phyloP scores from a whole-genome alignment of 2,888 invertebrate genomes.

The Antheraea assamensis region DNA sequence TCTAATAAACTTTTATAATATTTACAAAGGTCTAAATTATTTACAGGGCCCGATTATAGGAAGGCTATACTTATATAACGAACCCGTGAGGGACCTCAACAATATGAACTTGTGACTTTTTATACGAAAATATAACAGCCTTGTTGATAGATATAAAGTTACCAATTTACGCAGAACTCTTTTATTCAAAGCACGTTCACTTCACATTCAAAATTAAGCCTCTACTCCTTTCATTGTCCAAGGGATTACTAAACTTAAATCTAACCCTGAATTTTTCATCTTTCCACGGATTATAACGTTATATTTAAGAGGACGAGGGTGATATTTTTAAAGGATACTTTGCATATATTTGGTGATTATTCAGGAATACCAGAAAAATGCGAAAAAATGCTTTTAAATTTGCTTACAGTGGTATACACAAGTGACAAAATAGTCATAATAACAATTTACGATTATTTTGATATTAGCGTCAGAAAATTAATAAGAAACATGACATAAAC shows the following conservation, averaged over 20 bases:
- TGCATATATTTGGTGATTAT: too few relatives aligned
- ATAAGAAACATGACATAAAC: too few relatives aligned
- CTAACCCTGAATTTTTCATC: neutral
- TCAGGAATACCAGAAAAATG: neutral
- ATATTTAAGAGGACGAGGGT: neutral
- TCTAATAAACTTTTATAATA: neutral
- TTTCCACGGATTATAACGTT: neutral
- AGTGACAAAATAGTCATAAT: neutral
- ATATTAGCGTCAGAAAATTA: neutral
- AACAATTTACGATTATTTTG: neutral
- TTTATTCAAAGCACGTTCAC: too few relatives aligned
- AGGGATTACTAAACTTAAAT: neutral
- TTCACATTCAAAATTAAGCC: too few relatives aligned
- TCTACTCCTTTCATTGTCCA: too few relatives aligned
- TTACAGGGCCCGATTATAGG: neutral
- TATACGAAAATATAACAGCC: neutral
- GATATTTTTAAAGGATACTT: neutral
- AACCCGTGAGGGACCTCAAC: neutral
- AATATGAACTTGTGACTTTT: neutral
- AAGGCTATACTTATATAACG: too few relatives aligned
- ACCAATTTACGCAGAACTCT: too few relatives aligned
- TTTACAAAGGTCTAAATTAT: neutral
- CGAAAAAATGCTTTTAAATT: neutral
- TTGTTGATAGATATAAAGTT: too few relatives aligned
- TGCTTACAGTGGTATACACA: neutral